These are phyloP conservation scores for Aplocera efformata DNA, from an alignment of 2,888 invertebrate species.

Conservation along the genomic window DNA sequence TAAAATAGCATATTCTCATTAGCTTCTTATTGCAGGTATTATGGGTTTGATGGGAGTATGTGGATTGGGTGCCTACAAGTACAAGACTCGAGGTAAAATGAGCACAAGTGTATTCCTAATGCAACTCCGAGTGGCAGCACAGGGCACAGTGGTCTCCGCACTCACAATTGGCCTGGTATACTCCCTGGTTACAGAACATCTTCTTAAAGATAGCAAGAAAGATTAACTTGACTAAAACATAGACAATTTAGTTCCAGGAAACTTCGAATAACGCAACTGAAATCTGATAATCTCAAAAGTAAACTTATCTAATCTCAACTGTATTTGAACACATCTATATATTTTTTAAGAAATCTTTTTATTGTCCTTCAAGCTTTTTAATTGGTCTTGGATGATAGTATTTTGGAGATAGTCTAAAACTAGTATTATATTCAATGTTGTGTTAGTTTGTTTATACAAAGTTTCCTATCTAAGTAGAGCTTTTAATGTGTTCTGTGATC, in stretches of 20 bases:
- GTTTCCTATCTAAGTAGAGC: constrained; percentile 33
- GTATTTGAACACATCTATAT: too few relatives aligned
- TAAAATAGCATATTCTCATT: too few relatives aligned
- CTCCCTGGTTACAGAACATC: constrained; percentile 81
- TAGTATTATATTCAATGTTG: too few relatives aligned
- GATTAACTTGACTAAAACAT: constrained; percentile 32
- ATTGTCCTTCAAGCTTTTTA: too few relatives aligned
- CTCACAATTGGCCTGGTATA: constrained; percentile 87
- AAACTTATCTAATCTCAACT: too few relatives aligned
- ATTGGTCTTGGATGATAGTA: too few relatives aligned
- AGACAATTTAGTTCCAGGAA: constrained; percentile 17
- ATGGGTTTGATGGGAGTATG: constrained; percentile 84
- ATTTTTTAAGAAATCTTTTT: too few relatives aligned
- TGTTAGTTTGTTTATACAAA: constrained; percentile 4
- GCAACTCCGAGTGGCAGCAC: constrained; percentile 92
- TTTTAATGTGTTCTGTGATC: constrained; percentile 47
- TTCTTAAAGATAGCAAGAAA: constrained; percentile 58
- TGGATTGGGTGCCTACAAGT: constrained; percentile 87
- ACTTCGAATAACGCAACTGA: background rate
- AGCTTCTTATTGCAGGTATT: constrained; percentile 82
- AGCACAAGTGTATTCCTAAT: constrained; percentile 91
- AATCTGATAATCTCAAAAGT: too few relatives aligned
- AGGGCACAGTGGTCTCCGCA: constrained; percentile 89
- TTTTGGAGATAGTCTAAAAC: too few relatives aligned
- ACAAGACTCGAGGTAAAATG: constrained; percentile 86